Conservation (phyloP, 2,888 invertebrate genomes). For the Timema podura region DNA sequence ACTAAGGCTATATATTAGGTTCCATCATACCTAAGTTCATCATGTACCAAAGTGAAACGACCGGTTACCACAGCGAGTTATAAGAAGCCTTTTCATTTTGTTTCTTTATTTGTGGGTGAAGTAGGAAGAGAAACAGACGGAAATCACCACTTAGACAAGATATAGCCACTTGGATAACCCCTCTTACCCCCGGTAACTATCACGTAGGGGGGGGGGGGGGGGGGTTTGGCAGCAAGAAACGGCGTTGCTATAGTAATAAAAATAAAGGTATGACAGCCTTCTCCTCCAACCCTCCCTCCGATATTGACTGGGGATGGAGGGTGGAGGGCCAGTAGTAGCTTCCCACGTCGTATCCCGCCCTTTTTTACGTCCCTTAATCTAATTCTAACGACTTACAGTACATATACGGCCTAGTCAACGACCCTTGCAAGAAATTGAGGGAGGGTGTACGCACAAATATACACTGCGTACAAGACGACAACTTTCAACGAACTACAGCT, state of each 20-base stretch:
- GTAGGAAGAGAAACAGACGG: too few relatives aligned
- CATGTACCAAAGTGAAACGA: too few relatives aligned
- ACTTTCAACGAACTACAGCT: too few relatives aligned
- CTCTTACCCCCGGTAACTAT: background rate
- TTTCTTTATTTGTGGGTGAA: too few relatives aligned
- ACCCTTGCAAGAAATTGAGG: too few relatives aligned
- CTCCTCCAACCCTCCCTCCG: background rate
- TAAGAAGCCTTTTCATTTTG: too few relatives aligned
- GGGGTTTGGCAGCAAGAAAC: background rate
- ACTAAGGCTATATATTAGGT: too few relatives aligned
- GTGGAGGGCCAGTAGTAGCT: background rate
- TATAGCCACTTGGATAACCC: background rate
- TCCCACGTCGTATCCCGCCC: background rate
- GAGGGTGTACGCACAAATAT: too few relatives aligned
- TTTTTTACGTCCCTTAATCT: slow-evolving; percentile 24
- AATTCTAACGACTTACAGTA: slow-evolving; percentile 23
- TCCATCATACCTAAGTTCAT: too few relatives aligned
- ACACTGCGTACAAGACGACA: too few relatives aligned
- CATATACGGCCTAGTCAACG: slow-evolving; percentile 1
- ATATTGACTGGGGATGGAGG: background rate
- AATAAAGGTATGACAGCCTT: background rate
- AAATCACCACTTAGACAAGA: too few relatives aligned
- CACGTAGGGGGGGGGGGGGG: background rate
- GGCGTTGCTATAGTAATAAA: background rate
- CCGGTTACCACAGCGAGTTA: too few relatives aligned